Base-by-base conservation (phyloP, 2,113 vertebrate species). In the Piliocolobus tephrosceles region DNA sequence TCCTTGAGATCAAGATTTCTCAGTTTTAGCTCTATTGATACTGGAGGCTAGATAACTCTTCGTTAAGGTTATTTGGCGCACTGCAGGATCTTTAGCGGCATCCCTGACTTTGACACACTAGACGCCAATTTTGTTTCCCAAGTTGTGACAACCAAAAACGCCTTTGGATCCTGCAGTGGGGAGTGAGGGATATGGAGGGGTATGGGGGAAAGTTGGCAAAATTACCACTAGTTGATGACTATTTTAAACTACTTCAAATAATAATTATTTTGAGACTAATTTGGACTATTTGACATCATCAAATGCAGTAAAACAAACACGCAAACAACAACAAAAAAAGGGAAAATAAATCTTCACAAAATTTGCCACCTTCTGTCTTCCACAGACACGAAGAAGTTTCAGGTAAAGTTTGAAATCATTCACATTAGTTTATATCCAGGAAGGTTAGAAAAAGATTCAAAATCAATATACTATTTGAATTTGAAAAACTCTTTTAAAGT, bases 331-430 rank as follows among this genome's bases (percentile, higher is more conserved):
- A 50, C 47, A n/a, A 57, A 25, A 32, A 40, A 40, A 10, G 58
- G 7, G 38, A 73, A 61, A 27, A 61, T 32, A 70, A 94, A 78
- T 17, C 40, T 81, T 25, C 23, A 47, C 17, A 84, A 38, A 96
- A 82, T 80, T 72, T 55, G 50, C 89, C 57, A 90, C 23, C 73
- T 89, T 94, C 18, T 84, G 18, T 84, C 70, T 94, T 95, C 73
- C 30, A 82, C 22, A 84, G 17, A 92, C 20, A 92, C n/a, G 17
- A 57, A 57, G 90, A 91, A 52, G 35, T 90, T 94, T 95, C 68
- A 73, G 58, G n/a, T 40, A 78, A 92, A 92, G 3, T 94, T 68
- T 83, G 57, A 96, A 96, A 79, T 90, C 23, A 92, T 80, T 95
- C 45, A 94, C 16, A 84, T 96, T 79, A 72, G 40, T 92, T 92